These are phyloP conservation scores for Hemibagrus wyckioides DNA, from an alignment of 2,113 vertebrate species.

Conservation along the genomic window DNA sequence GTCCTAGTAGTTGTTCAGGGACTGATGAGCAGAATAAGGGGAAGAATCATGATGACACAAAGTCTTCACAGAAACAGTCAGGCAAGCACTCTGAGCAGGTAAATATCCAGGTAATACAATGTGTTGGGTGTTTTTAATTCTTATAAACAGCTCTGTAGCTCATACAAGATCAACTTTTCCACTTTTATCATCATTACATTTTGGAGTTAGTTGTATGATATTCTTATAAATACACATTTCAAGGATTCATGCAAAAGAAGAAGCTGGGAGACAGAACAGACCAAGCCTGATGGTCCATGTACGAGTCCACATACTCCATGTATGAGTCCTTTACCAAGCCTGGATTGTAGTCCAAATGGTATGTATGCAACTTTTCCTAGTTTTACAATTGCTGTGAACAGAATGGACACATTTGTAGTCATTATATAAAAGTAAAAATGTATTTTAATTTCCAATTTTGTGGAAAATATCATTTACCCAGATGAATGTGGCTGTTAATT, in stretches of 20 bases:
- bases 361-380: background rate
- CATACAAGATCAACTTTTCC: background rate
- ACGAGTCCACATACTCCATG: constrained; percentile 60
- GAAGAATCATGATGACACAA: background rate
- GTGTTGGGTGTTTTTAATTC: background rate
- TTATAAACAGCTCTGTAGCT: background rate
- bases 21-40: background rate
- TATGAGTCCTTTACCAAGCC: constrained; percentile 66
- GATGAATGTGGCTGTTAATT: too few species aligned
- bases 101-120: background rate
- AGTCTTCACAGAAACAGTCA: background rate
- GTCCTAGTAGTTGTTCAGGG: background rate
- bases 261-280: constrained; percentile 59
- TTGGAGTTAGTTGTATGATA: background rate
- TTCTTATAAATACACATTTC: constrained; percentile 39
- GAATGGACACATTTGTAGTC: background rate
- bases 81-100: constrained; percentile 12
- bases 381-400: background rate
- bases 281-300: background rate
- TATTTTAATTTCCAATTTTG: background rate
- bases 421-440: background rate
- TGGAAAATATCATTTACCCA: background rate
- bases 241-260: constrained; percentile 71
- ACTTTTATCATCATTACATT: background rate
- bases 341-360: constrained; percentile 10